These are phyloP conservation scores for Phycodurus eques DNA, from an alignment of 2,113 vertebrate genomes.

Conservation along the genomic window DNA sequence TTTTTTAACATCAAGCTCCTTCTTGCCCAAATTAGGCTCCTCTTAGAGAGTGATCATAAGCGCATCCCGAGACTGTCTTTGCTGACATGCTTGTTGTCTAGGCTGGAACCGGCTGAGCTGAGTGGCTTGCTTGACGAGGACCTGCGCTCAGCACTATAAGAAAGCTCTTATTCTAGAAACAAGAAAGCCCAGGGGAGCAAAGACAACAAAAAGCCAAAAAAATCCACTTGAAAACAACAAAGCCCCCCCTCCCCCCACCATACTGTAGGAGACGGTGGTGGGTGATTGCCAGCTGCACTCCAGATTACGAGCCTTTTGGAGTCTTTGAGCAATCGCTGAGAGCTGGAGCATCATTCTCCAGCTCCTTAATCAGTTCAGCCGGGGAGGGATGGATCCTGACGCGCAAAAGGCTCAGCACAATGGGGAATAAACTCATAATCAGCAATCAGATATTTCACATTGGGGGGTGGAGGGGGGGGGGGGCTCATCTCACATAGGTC, in stretches of 20 bases:
- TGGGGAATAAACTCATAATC: slow-evolving; percentile 76
- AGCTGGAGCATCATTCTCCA: slow-evolving; percentile 68
- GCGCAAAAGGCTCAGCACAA: slow-evolving; percentile 67
- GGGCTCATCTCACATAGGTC: slow-evolving; percentile 71
- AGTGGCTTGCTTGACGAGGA: slow-evolving; percentile 68
- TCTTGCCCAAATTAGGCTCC: slow-evolving; percentile 51
- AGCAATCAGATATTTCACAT: slow-evolving; percentile 76
- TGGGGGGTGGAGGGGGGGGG: slow-evolving; percentile 34
- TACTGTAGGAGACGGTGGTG: slow-evolving; percentile 53
- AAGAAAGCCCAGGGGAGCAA: slow-evolving; percentile 73
- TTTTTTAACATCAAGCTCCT: slow-evolving; percentile 32
- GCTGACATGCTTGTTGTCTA: slow-evolving; percentile 62
- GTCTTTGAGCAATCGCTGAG: slow-evolving; percentile 61
- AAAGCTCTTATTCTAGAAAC: slow-evolving; percentile 77
- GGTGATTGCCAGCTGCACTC: slow-evolving; percentile 75
- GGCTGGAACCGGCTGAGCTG: slow-evolving; percentile 57
- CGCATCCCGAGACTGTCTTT: slow-evolving; percentile 57
- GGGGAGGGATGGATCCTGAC: slow-evolving; percentile 66
- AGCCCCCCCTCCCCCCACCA: slow-evolving; percentile 32
- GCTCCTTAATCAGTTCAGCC: slow-evolving; percentile 74
- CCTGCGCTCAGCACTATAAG: slow-evolving; percentile 74
- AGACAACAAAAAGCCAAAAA: slow-evolving; percentile 66
- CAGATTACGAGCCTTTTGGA: slow-evolving; percentile 66
- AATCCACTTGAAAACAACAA: slow-evolving; percentile 73
- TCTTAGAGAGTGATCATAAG: slow-evolving; percentile 56